phyloP scores from a whole-genome alignment of 2,888 invertebrate species.

The Watsonalla cultraria region DNA sequence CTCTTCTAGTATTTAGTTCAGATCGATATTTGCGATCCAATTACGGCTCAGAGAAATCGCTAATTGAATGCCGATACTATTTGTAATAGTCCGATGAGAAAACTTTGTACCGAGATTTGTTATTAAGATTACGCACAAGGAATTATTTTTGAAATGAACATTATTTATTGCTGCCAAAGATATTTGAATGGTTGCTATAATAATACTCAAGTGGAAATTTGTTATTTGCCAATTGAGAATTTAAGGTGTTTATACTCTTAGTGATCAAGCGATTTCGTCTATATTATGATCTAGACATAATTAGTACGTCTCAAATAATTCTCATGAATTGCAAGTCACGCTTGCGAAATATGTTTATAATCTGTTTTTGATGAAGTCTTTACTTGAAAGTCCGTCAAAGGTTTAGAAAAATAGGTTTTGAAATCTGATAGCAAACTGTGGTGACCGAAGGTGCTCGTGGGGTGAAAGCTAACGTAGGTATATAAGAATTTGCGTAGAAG shows the following conservation, averaged over 20 bases:
- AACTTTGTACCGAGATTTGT: conserved; percentile 59
- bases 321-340: too few species aligned
- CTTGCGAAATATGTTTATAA: too few species aligned
- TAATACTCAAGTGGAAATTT: not conserved
- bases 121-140: conserved; percentile 65
- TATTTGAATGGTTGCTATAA: conserved; percentile 11
- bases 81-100: conserved; percentile 55
- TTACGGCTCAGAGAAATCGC: conserved; percentile 30
- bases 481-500: too few species aligned
- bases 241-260: too few species aligned
- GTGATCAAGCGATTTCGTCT: not conserved
- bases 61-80: conserved; percentile 63
- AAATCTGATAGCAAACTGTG: too few species aligned
- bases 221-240: not conserved
- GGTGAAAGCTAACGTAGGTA: too few species aligned
- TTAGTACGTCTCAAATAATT: too few species aligned
- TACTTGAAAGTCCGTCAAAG: too few species aligned
- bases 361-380: too few species aligned
- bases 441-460: too few species aligned
- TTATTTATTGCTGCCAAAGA: conserved; percentile 17
- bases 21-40: conserved; percentile 19
- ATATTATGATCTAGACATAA: too few species aligned
- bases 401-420: too few species aligned
- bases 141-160: conserved; percentile 42
- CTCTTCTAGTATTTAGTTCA: not conserved